phyloP scores from a whole-genome alignment of 35 echinoderm and acorn worm species.

The Lytechinus variegatus region DNA sequence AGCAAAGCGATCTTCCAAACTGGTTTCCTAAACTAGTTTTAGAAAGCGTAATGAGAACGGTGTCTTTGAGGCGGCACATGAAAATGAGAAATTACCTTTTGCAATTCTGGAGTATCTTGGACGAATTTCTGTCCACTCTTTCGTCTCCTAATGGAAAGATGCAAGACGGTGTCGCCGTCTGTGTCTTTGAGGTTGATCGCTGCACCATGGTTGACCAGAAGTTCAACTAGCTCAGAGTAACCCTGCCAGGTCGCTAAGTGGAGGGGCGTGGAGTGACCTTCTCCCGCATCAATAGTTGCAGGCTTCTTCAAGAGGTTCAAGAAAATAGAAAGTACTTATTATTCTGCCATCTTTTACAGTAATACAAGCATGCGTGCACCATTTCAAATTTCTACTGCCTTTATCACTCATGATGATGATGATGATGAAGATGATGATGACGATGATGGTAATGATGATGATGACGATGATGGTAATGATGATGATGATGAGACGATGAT shows the following conservation, averaged over 20 bases:
- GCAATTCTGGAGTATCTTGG: neutral
- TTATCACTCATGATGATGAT: no score
- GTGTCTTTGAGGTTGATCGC: conserved; percentile 22
- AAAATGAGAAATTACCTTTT: neutral
- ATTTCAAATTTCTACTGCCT: no score
- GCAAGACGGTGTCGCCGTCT: conserved; percentile 8
- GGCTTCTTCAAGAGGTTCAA: neutral
- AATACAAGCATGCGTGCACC: no score
- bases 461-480: no score
- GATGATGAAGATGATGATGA: no score
- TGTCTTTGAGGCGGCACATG: neutral
- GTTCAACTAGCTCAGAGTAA: conserved; percentile 2
- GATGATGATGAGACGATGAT: no score
- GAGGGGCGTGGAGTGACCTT: neutral
- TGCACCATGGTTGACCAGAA: neutral
- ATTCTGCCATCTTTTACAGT: no score
- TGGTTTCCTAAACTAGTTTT: no score
- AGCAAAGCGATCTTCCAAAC: no score
- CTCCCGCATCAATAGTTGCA: neutral
- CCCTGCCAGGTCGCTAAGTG: conserved; percentile 6
- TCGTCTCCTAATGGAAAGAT: neutral
- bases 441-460: no score
- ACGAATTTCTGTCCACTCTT: neutral
- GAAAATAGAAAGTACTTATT: no score
- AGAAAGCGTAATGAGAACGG: no score